Evolutionary conservation across 2,113 vertebrate species (phyloP).

Genomic region (Sapajus apella): DNA sequence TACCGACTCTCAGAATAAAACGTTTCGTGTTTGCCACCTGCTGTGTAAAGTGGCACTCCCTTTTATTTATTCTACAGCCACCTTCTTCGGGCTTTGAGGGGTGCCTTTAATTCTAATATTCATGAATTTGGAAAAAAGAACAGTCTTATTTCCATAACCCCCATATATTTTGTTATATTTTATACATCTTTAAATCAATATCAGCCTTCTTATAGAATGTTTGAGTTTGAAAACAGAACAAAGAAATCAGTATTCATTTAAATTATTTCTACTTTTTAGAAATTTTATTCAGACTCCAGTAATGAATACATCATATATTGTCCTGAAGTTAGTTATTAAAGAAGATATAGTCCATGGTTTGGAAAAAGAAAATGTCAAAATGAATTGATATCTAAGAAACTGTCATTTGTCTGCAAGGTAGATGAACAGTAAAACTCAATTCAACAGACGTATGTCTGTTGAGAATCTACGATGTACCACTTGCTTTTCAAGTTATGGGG

Average conservation of each 20-base stretch:
- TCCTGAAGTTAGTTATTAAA: not conserved
- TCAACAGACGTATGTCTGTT: not conserved
- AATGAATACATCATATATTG: not conserved
- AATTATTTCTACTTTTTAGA: slow-evolving; percentile 33
- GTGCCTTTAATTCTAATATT: slow-evolving; percentile 28
- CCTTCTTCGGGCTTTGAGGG: not conserved
- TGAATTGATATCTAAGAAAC: not conserved
- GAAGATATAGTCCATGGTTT: not conserved
- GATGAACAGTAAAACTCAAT: not conserved
- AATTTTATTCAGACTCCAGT: slow-evolving; percentile 18
- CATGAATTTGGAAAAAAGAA: not conserved
- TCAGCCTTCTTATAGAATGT: not conserved
- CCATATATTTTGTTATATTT: slow-evolving; percentile 3
- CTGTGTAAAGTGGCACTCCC: slow-evolving; percentile 29
- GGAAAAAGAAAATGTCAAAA: slow-evolving; percentile 34
- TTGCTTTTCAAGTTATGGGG: not conserved
- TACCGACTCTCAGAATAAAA: slow-evolving; percentile 51
- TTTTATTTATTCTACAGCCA: slow-evolving; percentile 51
- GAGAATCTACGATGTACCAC: not conserved
- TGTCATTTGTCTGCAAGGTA: not conserved
- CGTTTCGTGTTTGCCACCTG: slow-evolving; percentile 31
- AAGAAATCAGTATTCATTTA: slow-evolving; percentile 4
- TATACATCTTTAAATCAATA: slow-evolving; percentile 20
- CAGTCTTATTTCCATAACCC: slow-evolving; percentile 4
- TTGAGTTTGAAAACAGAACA: not conserved